Conservation (phyloP, 2,888 invertebrate genomes). For the Hemistola chrysoprasaria region DNA sequence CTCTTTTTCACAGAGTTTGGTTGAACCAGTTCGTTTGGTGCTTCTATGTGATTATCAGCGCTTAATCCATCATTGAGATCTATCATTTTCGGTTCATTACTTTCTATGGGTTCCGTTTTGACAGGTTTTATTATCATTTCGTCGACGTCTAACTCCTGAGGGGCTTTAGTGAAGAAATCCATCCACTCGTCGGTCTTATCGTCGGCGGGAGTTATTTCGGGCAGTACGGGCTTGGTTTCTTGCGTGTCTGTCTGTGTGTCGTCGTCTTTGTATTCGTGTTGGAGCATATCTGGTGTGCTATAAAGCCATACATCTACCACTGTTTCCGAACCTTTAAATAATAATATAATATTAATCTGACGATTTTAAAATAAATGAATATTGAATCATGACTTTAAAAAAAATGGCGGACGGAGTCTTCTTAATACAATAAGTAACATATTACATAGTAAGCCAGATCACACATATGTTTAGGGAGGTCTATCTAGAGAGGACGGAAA, state of each 20-base stretch:
- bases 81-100: neutral
- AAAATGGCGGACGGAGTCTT: no score
- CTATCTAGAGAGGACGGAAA: no score
- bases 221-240: neutral
- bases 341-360: neutral
- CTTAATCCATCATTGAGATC: constrained; percentile 7
- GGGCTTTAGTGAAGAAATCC: constrained; percentile 64
- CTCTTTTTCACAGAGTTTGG: constrained; percentile 51
- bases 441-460: no score
- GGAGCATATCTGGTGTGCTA: constrained; percentile 68
- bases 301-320: constrained; percentile 87
- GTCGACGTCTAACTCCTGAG: constrained; percentile 63
- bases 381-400: no score
- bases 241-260: constrained; percentile 8
- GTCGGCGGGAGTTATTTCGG: constrained; percentile 17
- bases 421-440: no score
- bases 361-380: no score
- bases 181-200: constrained; percentile 49
- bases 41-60: constrained; percentile 24
- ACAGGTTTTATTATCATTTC: constrained; percentile 69
- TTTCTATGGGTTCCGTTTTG: constrained; percentile 33
- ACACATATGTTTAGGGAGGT: no score
- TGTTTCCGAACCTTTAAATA: constrained; percentile 88
- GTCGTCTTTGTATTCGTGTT: constrained; percentile 58
- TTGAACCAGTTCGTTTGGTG: constrained; percentile 47